phyloP scores from a whole-genome alignment of 2,113 vertebrate genomes.

The Engystomops pustulosus region DNA sequence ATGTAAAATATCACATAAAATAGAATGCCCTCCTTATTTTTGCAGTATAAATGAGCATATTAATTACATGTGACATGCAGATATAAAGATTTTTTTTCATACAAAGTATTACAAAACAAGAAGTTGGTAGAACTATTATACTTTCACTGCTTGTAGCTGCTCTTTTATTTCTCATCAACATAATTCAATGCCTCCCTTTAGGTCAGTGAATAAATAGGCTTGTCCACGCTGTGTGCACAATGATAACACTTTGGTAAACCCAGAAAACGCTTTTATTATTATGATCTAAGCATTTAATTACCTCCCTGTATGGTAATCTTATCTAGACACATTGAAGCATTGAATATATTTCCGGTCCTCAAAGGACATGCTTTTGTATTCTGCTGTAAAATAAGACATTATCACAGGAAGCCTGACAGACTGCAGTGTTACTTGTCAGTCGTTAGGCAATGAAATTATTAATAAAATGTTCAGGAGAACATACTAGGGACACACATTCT shows the following conservation, averaged over 20 bases:
- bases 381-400: constrained; percentile 66
- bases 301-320: constrained; percentile 70
- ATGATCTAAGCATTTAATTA: constrained; percentile 70
- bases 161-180: constrained; percentile 60
- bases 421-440: constrained; percentile 65
- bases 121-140: neutral
- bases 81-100: neutral
- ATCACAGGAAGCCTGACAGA: constrained; percentile 67
- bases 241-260: constrained; percentile 69
- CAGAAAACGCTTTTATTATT: constrained; percentile 68
- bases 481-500: too few species aligned
- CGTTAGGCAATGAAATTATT: constrained; percentile 62
- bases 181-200: constrained; percentile 62
- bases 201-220: constrained; percentile 64
- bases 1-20: too few species aligned
- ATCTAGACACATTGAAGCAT: constrained; percentile 69
- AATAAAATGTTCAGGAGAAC: constrained; percentile 13
- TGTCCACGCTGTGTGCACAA: constrained; percentile 62
- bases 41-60: too few species aligned
- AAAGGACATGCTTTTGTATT: constrained; percentile 64
- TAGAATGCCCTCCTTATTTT: too few species aligned
- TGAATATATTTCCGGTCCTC: constrained; percentile 63
- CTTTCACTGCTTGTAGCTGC: neutral
- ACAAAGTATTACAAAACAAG: neutral
- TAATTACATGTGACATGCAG: neutral